Conservation (phyloP, 2,888 invertebrate genomes). For the Sabellastarte sp. region DNA sequence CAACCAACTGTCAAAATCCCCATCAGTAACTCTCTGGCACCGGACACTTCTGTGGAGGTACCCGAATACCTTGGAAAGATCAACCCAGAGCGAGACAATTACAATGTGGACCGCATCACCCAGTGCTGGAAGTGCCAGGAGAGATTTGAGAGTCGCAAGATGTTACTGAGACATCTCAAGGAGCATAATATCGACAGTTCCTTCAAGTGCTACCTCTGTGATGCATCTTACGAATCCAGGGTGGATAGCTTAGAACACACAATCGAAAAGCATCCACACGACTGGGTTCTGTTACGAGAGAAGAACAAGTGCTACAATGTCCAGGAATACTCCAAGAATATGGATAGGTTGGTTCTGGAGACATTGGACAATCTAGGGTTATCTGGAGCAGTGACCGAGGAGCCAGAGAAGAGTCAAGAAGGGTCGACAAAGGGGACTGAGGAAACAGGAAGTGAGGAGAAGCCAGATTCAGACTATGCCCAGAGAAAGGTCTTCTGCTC, state of each 20-base stretch:
- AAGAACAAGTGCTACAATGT: slow-evolving; percentile 51
- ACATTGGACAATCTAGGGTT: slow-evolving; percentile 6
- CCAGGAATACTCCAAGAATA: slow-evolving; percentile 40
- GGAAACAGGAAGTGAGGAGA: slow-evolving; percentile 35
- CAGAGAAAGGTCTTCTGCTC: slow-evolving; percentile 66
- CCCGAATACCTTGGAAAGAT: slow-evolving; percentile 16
- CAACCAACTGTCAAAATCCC: too few species aligned
- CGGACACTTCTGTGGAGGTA: background rate
- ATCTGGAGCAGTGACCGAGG: slow-evolving; percentile 1
- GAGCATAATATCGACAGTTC: slow-evolving; percentile 61
- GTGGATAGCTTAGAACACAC: slow-evolving; percentile 81
- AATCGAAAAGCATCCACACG: slow-evolving; percentile 72
- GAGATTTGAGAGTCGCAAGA: slow-evolving; percentile 43
- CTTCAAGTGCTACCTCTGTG: slow-evolving; percentile 91
- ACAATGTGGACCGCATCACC: slow-evolving; percentile 53
- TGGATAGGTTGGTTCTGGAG: slow-evolving; percentile 45
- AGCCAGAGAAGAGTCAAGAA: slow-evolving; percentile 10
- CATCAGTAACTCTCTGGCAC: background rate
- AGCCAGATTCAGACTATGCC: slow-evolving; percentile 27
- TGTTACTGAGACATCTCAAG: slow-evolving; percentile 51
- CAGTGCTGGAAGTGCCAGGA: slow-evolving; percentile 52
- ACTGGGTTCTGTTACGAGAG: slow-evolving; percentile 75
- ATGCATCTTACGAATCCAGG: slow-evolving; percentile 78
- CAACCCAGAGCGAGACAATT: slow-evolving; percentile 53
- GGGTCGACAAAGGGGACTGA: slow-evolving; percentile 23